Evolutionary conservation across 2,888 invertebrate species (phyloP).

Genomic region (Nasonovia ribisnigri): DNA sequence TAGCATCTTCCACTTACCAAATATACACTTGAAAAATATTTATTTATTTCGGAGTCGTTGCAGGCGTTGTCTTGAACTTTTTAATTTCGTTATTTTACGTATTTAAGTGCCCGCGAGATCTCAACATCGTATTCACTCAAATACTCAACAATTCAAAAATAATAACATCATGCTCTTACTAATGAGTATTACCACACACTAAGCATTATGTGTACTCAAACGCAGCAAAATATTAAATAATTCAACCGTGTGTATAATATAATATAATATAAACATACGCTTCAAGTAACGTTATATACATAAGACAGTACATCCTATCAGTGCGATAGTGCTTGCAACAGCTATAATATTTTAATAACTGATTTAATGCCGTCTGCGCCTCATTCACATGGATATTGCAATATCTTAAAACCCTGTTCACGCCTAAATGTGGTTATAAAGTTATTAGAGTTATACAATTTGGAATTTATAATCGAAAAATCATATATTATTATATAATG

Average conservation of each 20-base stretch:
- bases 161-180: background rate
- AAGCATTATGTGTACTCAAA: background rate
- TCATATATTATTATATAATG: too few species aligned
- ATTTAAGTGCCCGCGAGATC: too few species aligned
- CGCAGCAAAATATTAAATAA: background rate
- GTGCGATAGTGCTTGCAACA: background rate
- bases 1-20: background rate
- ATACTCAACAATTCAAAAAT: background rate
- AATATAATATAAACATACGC: background rate
- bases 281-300: background rate
- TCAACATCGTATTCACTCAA: background rate
- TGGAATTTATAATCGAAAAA: too few species aligned
- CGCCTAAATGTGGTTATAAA: background rate
- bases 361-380: background rate
- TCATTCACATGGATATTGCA: background rate
- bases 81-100: background rate
- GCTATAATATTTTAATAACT: background rate
- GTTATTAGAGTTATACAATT: background rate
- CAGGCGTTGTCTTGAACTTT: background rate
- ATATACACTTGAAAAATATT: background rate
- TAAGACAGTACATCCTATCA: background rate
- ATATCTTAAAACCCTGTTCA: background rate
- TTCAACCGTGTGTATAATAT: background rate
- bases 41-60: background rate
- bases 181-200: background rate